Base-by-base conservation (phyloP, 2,113 vertebrate genomes). In the Gobius niger region DNA sequence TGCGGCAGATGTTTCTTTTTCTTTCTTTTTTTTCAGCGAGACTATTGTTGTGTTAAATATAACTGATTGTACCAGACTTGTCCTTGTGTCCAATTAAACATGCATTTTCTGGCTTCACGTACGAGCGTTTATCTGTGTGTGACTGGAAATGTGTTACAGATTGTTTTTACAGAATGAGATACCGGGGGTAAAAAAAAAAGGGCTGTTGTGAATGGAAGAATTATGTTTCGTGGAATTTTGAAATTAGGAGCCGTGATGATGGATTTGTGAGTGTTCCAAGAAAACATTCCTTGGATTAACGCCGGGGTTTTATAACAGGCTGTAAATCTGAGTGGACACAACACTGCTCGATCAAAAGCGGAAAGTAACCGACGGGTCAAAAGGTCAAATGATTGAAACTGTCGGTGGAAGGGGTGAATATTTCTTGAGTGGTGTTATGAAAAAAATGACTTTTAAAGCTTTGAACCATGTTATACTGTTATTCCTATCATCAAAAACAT, bases 21-120 rank as follows among this genome's bases (percentile, higher is more conserved):
- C 80, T 80, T 82, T 89, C 80, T 80, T 56, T 2, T 34, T 34
- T 34, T 76, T 71, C 2, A 10, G 10, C 18, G 16, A 18, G 51
- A 34, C 67, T 74, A 69, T 50, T 75, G 81, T 87, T 75, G 67
- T 64, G 69, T 84, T 68, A 56, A 76, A 54, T 75, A 75, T 78
- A 60, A 83, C 41, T 79, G 85, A 87, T 85, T 90, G 86, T 86
- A 85, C 16, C 3, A 57, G 73, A 74, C 75, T 18, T 81, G 77
- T 77, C 64, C 47, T 72, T 13, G 66, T 80, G 66, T 74, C 73
- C 60, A 16, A 90, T 75, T 87, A 84, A 90, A 88, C 62, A 78
- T 11, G 60, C 42, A 72, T 44, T 65, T 70, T 70, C 62, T 79
- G 75, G 57, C 64, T 62, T 16, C 57, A 19, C 77, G 70, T 68